Base-by-base conservation (phyloP, 2,113 vertebrate genomes). In the Cacatua alba region DNA sequence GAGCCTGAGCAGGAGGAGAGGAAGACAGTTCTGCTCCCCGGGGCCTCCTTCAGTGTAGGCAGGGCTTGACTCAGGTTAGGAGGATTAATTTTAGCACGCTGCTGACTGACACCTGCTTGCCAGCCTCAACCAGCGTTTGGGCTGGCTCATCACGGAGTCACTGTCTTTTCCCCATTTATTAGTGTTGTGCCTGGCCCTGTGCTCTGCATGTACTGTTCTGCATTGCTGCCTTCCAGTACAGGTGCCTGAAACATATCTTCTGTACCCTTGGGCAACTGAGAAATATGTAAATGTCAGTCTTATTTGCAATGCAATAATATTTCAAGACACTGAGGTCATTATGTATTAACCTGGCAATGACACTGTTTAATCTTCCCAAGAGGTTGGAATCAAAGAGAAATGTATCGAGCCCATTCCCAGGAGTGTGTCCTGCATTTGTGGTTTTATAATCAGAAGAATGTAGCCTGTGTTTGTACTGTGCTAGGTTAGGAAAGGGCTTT, bases 281-380 rank as follows among this genome's bases (percentile, higher is more conserved):
- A 82, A 84, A 53, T 93, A 94, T 48, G 96, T 87, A 96, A 97
- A 97, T 96, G 95, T 82, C 91, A 70, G 69, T 57, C 82, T 88
- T 96, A 94, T 96, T 97, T 96, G 97, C 97, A 95, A 74, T 83
- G 81, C 89, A 92, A 43, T 95, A 57, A 90, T 74, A 91, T 94
- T 96, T 76, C 13, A 17, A 96, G 94, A 92, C 49, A 39, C n/a
- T 28, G 94, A 91, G 97, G 96, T 97, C 96, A 93, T 57, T 79
- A 49, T 6, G 43, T 75, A 94, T 97, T 97, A 97, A 97, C 96
- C 97, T 93, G 96, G 82, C 41, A 89, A 65, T 96, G 91, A 96
- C 96, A 95, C 95, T 95, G 86, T 97, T 97, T 97, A 96, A 97
- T 97, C 96, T 96, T 97, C 94, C 97, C 89, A 88, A 96, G 97